Conservation (phyloP, 2,888 invertebrate species). For the Deilephila porcellus region DNA sequence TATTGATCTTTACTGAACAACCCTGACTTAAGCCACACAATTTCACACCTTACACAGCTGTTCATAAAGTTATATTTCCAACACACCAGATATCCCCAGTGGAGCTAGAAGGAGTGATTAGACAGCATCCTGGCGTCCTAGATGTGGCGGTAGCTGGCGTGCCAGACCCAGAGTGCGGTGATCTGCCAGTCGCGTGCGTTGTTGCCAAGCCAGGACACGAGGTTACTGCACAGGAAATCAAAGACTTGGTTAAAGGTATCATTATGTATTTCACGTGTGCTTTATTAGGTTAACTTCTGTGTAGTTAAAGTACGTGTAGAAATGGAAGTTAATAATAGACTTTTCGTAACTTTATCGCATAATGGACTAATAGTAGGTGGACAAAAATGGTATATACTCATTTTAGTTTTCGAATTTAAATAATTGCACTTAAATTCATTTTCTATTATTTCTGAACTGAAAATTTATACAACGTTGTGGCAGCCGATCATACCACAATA, state of each 20-base stretch:
- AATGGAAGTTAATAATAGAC: too few relatives aligned
- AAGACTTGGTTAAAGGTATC: conserved; percentile 56
- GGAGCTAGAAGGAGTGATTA: conserved; percentile 57
- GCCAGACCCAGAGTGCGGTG: conserved; percentile 55
- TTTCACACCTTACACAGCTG: background rate
- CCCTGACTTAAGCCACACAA: background rate
- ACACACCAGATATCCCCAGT: conserved; percentile 55
- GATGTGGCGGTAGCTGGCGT: conserved; percentile 59
- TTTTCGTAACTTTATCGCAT: too few relatives aligned
- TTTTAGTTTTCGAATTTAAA: too few relatives aligned
- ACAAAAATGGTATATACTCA: too few relatives aligned
- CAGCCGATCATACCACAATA: too few relatives aligned
- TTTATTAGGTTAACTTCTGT: background rate
- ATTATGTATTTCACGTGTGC: background rate
- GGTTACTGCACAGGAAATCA: conserved; percentile 55
- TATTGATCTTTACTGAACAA: background rate
- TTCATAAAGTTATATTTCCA: background rate
- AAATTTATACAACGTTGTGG: too few relatives aligned
- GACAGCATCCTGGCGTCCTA: conserved; percentile 54
- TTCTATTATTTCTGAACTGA: too few relatives aligned
- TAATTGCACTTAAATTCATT: too few relatives aligned
- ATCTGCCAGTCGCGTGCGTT: conserved; percentile 57
- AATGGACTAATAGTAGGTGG: too few relatives aligned
- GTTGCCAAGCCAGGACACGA: conserved; percentile 44
- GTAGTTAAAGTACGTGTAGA: background rate